These are phyloP conservation scores for Amia ocellicauda DNA, from an alignment of 2,113 vertebrate genomes.

Conservation along the genomic window DNA sequence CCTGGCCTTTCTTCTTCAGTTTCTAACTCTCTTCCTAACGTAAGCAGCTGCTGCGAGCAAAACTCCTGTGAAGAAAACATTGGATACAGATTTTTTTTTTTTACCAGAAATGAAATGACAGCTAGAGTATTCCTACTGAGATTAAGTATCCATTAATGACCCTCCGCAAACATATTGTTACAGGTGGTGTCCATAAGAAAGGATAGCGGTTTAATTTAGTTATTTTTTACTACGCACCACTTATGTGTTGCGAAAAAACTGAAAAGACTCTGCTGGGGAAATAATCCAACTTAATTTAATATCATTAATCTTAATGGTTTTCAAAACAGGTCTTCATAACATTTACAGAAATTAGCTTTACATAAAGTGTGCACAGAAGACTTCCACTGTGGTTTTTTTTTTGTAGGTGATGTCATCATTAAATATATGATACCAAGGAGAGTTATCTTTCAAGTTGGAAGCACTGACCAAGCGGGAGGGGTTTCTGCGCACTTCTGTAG, in stretches of 20 bases:
- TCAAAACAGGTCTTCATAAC: background rate
- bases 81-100: constrained; percentile 18
- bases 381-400: no score
- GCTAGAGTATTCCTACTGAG: constrained; percentile 22
- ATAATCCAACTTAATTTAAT: constrained; percentile 10
- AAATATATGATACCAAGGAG: no score
- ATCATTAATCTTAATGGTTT: constrained; percentile 1
- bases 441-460: no score
- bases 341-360: constrained; percentile 3
- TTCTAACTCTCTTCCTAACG: background rate
- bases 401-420: no score
- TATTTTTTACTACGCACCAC: constrained; percentile 18
- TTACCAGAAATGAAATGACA: constrained; percentile 28
- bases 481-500: no score
- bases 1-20: constrained; percentile 29
- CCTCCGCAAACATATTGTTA: constrained; percentile 25
- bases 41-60: no score
- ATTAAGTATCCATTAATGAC: constrained; percentile 27
- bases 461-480: no score
- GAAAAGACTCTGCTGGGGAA: background rate
- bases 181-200: constrained; percentile 48
- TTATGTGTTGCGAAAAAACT: background rate
- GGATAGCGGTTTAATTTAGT: constrained; percentile 40
- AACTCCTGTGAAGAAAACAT: background rate
- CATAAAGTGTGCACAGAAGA: constrained; percentile 15